These are phyloP conservation scores for Choloepus didactylus DNA, from an alignment of 2,797 vertebrate genomes.

Conservation along the genomic window DNA sequence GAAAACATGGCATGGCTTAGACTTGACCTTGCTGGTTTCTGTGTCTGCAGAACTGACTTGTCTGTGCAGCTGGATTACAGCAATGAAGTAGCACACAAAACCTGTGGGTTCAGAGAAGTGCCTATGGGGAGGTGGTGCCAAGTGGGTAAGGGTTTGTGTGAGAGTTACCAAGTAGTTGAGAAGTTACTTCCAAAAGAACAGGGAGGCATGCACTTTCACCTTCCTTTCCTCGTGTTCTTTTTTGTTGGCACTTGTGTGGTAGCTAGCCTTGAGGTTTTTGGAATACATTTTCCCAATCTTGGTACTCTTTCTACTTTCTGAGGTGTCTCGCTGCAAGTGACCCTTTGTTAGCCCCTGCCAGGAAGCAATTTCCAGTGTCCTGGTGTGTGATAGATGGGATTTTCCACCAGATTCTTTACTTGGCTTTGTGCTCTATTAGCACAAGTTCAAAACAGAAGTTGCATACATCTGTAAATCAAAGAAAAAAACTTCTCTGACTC, in stretches of 20 bases:
- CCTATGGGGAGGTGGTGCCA: fast-evolving
- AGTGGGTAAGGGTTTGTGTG: neutral
- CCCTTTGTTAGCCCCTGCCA: neutral
- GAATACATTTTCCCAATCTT: neutral
- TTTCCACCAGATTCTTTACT: neutral
- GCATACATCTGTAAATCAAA: neutral
- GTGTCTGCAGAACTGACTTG: neutral
- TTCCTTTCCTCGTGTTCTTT: neutral
- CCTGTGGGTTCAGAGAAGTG: neutral
- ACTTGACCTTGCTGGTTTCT: neutral
- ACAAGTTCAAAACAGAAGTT: neutral
- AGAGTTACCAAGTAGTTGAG: neutral
- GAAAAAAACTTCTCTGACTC: neutral
- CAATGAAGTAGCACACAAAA: neutral
- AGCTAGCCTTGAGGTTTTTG: neutral
- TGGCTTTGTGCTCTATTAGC: neutral
- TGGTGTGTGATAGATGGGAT: neutral
- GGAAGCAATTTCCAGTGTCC: neutral
- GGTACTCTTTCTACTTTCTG: neutral
- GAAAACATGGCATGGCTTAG: neutral
- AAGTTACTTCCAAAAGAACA: constrained; percentile 43
- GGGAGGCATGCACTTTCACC: neutral
- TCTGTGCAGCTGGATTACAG: neutral
- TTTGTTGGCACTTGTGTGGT: neutral
- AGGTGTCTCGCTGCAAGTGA: neutral